Evolutionary conservation across 2,888 invertebrate genomes (phyloP), one percentile per base, ranked within the genome.

Genomic region (Ophonus ardosiacus): DNA sequence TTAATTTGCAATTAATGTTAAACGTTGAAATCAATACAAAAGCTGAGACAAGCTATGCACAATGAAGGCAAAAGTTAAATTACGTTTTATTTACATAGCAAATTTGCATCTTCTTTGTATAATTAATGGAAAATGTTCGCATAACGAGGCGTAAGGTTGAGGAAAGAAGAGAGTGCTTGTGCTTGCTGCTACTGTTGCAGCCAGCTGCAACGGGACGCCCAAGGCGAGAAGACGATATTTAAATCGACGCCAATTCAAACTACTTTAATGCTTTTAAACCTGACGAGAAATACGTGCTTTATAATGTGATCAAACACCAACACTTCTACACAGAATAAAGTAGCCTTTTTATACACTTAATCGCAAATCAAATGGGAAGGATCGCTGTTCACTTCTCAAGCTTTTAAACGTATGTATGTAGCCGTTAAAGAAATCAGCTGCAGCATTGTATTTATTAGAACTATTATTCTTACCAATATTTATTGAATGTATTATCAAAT

Each of bases 51-150:
- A 15, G 57, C 15, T 38, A 24, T 17, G 31, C 40, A 63, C 51
- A 84, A 80, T 80, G 63, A 31, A 51, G 71, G 71, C 71, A 74
- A 84, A 83, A 84, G 84, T 84, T 84, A 84, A 84, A 84, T 84
- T 84, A 76, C 63, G 84, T 78, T 61, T 78, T 84, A 84, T 84
- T 84, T 84, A 84, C 76, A 84, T 78, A 84, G 84, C 38, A 83
- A 83, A 83, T 83, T 83, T 83, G 84, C 84, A 84, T 78, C 78
- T 63, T 56, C 76, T 76, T 84, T 84, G 84, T 84, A 84, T 78
- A 78, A 84, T 84, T 84, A 78, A 76, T 84, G 84, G 84, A 65
- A 84, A 84, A 84, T 84, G 43, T 78, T 78, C 65, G 78, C 78
- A 76, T 81, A 81, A 81, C 71, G 68, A 81, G 40, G 18, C 8